Conservation (phyloP, 2,113 vertebrate genomes). For the Toxotes chatareus region DNA sequence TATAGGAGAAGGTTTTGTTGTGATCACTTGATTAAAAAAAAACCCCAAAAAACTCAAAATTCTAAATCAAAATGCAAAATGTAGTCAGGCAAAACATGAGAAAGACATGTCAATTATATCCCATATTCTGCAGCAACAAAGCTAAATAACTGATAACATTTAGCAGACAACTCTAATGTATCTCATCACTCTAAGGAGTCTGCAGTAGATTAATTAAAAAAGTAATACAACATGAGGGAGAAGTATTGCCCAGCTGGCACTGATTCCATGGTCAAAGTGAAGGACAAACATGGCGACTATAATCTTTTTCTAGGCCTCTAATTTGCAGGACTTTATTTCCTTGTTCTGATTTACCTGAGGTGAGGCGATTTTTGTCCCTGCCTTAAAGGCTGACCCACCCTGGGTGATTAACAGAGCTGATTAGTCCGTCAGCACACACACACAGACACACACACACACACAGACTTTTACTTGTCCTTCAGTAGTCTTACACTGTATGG, state of each 20-base stretch:
- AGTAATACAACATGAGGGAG: slow-evolving; percentile 73
- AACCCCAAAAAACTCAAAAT: slow-evolving; percentile 20
- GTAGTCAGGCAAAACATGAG: slow-evolving; percentile 28
- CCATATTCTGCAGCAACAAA: slow-evolving; percentile 54
- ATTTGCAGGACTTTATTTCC: slow-evolving; percentile 76
- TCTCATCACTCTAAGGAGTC: slow-evolving; percentile 71
- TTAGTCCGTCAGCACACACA: slow-evolving; percentile 62
- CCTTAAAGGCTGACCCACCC: slow-evolving; percentile 67
- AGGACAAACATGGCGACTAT: slow-evolving; percentile 74
- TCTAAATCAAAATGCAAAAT: slow-evolving; percentile 24
- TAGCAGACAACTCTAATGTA: slow-evolving; percentile 67
- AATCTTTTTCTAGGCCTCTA: slow-evolving; percentile 72
- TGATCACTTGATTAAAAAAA: slow-evolving; percentile 18
- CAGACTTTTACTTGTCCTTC: slow-evolving; percentile 56
- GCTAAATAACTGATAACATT: slow-evolving; percentile 66
- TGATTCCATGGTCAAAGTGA: slow-evolving; percentile 80
- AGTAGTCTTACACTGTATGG: slow-evolving; percentile 8
- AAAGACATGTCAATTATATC: slow-evolving; percentile 63
- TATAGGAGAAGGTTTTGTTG: slow-evolving; percentile 25
- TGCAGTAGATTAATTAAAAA: slow-evolving; percentile 77
- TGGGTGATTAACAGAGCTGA: slow-evolving; percentile 77
- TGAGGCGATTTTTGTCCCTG: slow-evolving; percentile 58
- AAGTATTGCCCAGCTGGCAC: slow-evolving; percentile 64
- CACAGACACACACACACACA: slow-evolving; percentile 22
- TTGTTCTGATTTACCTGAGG: slow-evolving; percentile 75